Evolutionary conservation across 2,797 vertebrate species (phyloP).

Genomic region (Artibeus jamaicensis): DNA sequence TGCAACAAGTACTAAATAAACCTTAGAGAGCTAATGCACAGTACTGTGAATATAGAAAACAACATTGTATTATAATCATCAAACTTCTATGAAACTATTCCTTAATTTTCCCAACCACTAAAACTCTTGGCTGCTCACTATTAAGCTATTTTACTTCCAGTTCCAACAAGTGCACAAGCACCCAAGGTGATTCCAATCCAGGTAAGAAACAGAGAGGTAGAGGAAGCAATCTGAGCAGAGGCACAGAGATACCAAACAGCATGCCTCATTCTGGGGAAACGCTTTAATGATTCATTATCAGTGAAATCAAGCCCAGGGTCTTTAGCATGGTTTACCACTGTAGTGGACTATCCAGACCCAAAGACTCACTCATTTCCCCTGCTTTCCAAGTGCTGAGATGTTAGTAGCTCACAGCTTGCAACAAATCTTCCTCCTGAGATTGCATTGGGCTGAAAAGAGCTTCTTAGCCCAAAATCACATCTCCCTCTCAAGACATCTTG

Average conservation of each 20-base stretch:
- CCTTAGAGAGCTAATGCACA: not conserved
- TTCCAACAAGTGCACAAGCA: not conserved
- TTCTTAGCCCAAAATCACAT: not conserved
- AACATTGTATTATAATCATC: not conserved
- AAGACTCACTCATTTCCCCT: not conserved
- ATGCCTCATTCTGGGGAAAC: not conserved
- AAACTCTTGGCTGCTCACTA: not conserved
- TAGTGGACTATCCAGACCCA: not conserved
- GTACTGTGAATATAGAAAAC: not conserved
- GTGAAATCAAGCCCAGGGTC: slow-evolving; percentile 4
- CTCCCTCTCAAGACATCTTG: not conserved
- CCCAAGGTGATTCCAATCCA: not conserved
- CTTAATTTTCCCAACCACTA: not conserved
- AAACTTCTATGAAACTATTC: not conserved
- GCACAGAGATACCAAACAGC: not conserved
- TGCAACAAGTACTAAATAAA: not conserved
- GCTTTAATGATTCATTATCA: not conserved
- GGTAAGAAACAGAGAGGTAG: not conserved
- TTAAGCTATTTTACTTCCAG: not conserved
- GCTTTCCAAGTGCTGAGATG: not conserved
- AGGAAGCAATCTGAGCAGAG: not conserved
- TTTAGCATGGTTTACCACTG: not conserved
- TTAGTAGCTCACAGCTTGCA: not conserved
- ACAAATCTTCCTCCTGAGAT: not conserved
- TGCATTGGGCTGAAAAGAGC: not conserved